A percentile compares a stretch with the other conserved stretches of the same genome.
phyloP scores from a whole-genome alignment of 2,888 invertebrate species.

The Tillus elongatus region DNA sequence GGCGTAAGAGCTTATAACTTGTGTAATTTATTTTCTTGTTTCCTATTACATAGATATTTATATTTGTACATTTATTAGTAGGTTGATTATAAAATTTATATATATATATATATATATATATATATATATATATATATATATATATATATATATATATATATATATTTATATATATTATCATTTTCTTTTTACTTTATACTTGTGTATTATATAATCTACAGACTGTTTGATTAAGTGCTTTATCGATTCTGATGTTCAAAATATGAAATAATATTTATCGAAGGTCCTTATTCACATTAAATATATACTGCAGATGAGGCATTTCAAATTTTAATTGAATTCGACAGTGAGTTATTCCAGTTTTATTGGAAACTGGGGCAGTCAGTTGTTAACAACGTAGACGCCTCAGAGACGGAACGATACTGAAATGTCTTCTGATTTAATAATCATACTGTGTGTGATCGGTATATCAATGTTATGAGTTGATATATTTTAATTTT shows the following conservation, averaged over 20 bases:
- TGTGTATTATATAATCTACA: slow-evolving; percentile 9
- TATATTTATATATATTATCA: too few species aligned
- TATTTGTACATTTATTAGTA: too few species aligned
- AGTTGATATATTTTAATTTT: slow-evolving; percentile 38
- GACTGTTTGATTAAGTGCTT: slow-evolving; percentile 13
- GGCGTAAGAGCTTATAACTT: too few species aligned
- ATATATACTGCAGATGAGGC: slow-evolving; percentile 29
- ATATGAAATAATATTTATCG: slow-evolving; percentile 20
- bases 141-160: background rate
- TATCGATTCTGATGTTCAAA: slow-evolving; percentile 12
- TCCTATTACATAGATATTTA: too few species aligned
- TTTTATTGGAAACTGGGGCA: slow-evolving; percentile 41
- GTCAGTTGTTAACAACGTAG: background rate
- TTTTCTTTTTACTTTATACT: too few species aligned
- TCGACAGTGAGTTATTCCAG: slow-evolving; percentile 38
- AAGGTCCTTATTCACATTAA: slow-evolving; percentile 32
- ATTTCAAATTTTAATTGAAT: slow-evolving; percentile 27
- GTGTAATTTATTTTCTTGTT: too few species aligned
- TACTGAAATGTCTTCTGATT: slow-evolving; percentile 29
- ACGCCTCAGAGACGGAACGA: slow-evolving; percentile 16
- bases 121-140: too few species aligned
- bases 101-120: too few species aligned
- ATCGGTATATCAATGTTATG: slow-evolving; percentile 45
- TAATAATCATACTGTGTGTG: slow-evolving; percentile 45
- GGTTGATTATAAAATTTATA: too few species aligned